These are phyloP conservation scores for Schlechtendalia chinensis DNA, from an alignment of 1,140 invertebrate genomes.

Conservation along the genomic window DNA sequence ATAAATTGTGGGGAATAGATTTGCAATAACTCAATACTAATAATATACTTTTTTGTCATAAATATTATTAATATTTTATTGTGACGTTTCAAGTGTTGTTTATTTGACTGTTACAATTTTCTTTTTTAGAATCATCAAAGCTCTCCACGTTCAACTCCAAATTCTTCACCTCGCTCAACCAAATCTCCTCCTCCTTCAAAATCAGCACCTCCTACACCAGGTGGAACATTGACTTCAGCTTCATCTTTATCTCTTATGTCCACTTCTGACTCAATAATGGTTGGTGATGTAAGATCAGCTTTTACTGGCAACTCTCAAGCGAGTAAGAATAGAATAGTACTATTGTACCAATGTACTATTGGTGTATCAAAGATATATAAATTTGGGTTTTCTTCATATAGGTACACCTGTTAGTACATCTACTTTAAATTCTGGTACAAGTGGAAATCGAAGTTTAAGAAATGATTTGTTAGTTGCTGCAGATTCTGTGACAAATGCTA, in stretches of 20 bases:
- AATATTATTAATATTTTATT: too few relatives aligned
- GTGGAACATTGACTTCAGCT: conserved; percentile 46
- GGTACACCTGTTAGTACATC: conserved; percentile 25
- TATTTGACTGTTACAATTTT: too few relatives aligned
- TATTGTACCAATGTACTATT: too few relatives aligned
- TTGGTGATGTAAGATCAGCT: conserved; percentile 60
- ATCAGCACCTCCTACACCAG: conserved; percentile 56
- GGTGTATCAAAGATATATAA: not conserved
- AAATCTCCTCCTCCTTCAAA: conserved; percentile 72
- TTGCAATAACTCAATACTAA: too few relatives aligned
- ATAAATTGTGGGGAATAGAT: too few relatives aligned
- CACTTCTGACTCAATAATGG: conserved; percentile 19
- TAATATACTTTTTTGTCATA: too few relatives aligned
- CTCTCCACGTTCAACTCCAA: conserved; percentile 83
- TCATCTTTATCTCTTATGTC: conserved; percentile 55
- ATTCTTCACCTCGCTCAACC: conserved; percentile 85
- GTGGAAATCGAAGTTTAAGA: conserved; percentile 65
- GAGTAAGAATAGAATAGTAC: conserved; percentile 6
- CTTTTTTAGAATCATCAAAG: conserved; percentile 74
- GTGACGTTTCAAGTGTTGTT: too few relatives aligned
- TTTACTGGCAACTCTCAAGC: conserved; percentile 55
- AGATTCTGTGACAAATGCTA: conserved; percentile 93
- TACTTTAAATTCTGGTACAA: not conserved
- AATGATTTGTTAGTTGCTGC: conserved; percentile 88
- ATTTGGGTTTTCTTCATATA: conserved; percentile 3